A percentile compares a stretch with the other conserved stretches of the same genome.
Evolutionary conservation across 23 tunicate genomes (phyloP).

Genomic region (Ciona savignyi): DNA sequence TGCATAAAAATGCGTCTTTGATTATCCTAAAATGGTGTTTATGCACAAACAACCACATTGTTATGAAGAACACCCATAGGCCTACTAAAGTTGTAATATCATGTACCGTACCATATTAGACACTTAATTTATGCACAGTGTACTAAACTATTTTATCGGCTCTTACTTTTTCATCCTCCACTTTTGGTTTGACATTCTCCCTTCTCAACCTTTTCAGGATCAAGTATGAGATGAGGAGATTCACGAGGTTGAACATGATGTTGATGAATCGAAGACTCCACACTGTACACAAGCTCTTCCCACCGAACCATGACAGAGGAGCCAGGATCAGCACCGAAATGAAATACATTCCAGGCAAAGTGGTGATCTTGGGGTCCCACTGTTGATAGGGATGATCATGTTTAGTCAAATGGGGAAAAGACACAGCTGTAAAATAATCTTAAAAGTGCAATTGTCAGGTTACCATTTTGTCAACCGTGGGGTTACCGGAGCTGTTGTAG

Average conservation of each 20-base stretch:
- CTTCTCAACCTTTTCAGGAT: slow-evolving; percentile 22
- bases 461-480: too few species aligned
- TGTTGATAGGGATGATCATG: too few species aligned
- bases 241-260: slow-evolving; percentile 40
- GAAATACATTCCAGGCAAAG: slow-evolving; percentile 84
- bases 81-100: too few species aligned
- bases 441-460: too few species aligned
- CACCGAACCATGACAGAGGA: slow-evolving; percentile 15
- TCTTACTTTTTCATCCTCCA: neutral
- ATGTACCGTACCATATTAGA: too few species aligned
- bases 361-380: slow-evolving; percentile 94
- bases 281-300: slow-evolving; percentile 20
- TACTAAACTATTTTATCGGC: neutral
- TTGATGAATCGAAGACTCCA: slow-evolving; percentile 47
- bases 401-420: too few species aligned
- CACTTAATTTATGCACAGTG: too few species aligned
- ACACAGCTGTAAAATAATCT: too few species aligned
- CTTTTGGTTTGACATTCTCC: slow-evolving; percentile 1
- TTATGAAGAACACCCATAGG: neutral
- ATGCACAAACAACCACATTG: too few species aligned
- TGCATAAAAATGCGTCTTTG: too few species aligned
- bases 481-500: too few species aligned
- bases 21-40: too few species aligned
- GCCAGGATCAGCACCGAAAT: slow-evolving; percentile 40
- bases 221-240: slow-evolving; percentile 16